These are phyloP conservation scores for Clarias magur DNA, from an alignment of 2,113 vertebrate genomes.

Conservation along the genomic window DNA sequence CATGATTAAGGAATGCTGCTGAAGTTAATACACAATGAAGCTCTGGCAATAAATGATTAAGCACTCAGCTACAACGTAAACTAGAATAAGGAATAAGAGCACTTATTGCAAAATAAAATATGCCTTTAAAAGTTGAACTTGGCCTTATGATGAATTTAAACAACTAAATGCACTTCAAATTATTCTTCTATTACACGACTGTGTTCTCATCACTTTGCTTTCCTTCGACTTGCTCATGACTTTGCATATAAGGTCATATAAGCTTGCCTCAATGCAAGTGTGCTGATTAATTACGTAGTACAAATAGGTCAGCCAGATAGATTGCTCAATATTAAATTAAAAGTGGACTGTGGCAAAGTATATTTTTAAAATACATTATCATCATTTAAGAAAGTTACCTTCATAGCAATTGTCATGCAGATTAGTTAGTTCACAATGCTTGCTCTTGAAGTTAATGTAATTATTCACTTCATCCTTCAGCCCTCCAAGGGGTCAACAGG, in stretches of 20 bases:
- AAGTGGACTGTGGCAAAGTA: not conserved
- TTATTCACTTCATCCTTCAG: not conserved
- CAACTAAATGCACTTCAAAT: not conserved
- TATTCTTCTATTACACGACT: not conserved
- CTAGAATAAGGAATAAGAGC: not conserved
- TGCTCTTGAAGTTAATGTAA: not conserved
- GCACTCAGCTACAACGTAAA: constrained; percentile 13
- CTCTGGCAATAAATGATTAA: constrained; percentile 66
- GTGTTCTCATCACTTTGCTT: not conserved
- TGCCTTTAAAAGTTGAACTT: not conserved
- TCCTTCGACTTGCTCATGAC: not conserved
- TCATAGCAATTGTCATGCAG: not conserved
- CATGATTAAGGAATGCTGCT: constrained; percentile 51
- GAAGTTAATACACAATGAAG: constrained; percentile 22
- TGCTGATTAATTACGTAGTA: not conserved
- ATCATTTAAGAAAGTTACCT: not conserved
- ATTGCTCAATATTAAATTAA: not conserved
- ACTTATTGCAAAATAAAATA: not conserved
- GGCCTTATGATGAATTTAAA: constrained; percentile 6
- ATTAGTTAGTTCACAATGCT: not conserved
- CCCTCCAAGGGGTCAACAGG: not conserved
- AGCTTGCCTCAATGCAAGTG: not conserved
- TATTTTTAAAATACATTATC: not conserved
- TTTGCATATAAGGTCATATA: not conserved
- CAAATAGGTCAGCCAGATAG: not conserved